These are phyloP conservation scores for Cantharis rustica DNA, from an alignment of 2,888 invertebrate species.

Conservation along the genomic window DNA sequence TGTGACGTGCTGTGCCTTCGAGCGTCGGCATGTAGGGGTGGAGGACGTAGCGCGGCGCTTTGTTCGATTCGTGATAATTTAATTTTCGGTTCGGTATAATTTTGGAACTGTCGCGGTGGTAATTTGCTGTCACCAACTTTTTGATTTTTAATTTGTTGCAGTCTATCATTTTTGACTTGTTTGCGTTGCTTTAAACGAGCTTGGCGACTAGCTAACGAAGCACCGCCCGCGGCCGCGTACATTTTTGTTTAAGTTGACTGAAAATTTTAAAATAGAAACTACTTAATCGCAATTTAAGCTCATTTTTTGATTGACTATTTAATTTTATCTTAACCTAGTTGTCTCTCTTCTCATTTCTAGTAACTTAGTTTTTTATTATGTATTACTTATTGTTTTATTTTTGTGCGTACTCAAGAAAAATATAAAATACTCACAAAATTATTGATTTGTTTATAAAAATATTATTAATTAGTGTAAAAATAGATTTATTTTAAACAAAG, in stretches of 20 bases:
- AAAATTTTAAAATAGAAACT: conserved; percentile 9
- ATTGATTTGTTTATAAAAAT: conserved; percentile 23
- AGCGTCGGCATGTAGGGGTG: conserved; percentile 45
- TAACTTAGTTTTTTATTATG: neutral
- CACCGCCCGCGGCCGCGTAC: conserved; percentile 90
- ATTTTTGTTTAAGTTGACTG: conserved; percentile 54
- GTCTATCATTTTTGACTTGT: conserved; percentile 54
- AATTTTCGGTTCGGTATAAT: conserved; percentile 59
- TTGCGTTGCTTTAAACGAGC: conserved; percentile 64
- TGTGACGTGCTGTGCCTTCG: conserved; percentile 52
- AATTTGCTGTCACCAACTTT: conserved; percentile 56
- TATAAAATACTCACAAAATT: conserved; percentile 10
- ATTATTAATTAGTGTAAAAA: conserved; percentile 28
- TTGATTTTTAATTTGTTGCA: conserved; percentile 56
- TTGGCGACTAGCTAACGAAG: conserved; percentile 83
- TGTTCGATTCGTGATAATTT: conserved; percentile 60
- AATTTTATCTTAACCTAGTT: conserved; percentile 14
- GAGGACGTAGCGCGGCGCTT: conserved; percentile 48
- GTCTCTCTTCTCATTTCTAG: neutral
- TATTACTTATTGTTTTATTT: conserved; percentile 17
- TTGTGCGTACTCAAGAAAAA: conserved; percentile 21
- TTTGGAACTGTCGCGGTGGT: conserved; percentile 61
- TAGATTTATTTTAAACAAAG: conserved; percentile 25
- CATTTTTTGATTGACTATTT: conserved; percentile 26
- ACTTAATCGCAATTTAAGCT: conserved; percentile 20